These are phyloP conservation scores for Machimus atricapillus DNA, from an alignment of 2,888 invertebrate species.

Conservation along the genomic window DNA sequence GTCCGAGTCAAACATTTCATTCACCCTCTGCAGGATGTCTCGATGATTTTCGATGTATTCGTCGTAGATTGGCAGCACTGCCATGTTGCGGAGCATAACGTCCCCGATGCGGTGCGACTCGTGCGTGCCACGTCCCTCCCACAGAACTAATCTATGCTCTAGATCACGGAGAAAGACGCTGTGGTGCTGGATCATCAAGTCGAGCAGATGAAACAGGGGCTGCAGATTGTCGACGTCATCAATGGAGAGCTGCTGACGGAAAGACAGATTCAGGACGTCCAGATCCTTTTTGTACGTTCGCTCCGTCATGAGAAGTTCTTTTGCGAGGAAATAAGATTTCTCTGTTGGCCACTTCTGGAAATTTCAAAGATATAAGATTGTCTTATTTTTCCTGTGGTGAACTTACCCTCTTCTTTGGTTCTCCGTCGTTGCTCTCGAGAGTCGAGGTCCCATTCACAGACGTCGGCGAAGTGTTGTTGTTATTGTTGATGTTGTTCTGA, in stretches of 20 bases:
- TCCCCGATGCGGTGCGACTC: conserved; percentile 75
- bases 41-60: conserved; percentile 77
- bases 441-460: conserved; percentile 29
- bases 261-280: conserved; percentile 86
- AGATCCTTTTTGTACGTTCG: conserved; percentile 93
- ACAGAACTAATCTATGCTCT: conserved; percentile 76
- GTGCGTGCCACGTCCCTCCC: conserved; percentile 70
- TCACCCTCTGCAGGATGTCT: conserved; percentile 79
- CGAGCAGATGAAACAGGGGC: conserved; percentile 71
- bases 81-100: conserved; percentile 74
- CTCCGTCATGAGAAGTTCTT: conserved; percentile 95
- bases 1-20: conserved; percentile 77
- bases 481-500: conserved; percentile 19
- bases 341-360: conserved; percentile 71
- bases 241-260: conserved; percentile 73
- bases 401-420: conserved; percentile 57
- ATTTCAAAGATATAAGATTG: neutral
- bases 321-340: conserved; percentile 83
- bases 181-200: conserved; percentile 83
- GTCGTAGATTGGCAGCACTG: conserved; percentile 71
- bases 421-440: conserved; percentile 49
- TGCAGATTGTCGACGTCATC: conserved; percentile 66
- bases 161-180: conserved; percentile 80
- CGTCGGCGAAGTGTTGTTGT: neutral
- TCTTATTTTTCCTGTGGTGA: neutral